These are phyloP conservation scores for Melanocharis versteri DNA, from an alignment of 2,113 vertebrate species.

Conservation along the genomic window DNA sequence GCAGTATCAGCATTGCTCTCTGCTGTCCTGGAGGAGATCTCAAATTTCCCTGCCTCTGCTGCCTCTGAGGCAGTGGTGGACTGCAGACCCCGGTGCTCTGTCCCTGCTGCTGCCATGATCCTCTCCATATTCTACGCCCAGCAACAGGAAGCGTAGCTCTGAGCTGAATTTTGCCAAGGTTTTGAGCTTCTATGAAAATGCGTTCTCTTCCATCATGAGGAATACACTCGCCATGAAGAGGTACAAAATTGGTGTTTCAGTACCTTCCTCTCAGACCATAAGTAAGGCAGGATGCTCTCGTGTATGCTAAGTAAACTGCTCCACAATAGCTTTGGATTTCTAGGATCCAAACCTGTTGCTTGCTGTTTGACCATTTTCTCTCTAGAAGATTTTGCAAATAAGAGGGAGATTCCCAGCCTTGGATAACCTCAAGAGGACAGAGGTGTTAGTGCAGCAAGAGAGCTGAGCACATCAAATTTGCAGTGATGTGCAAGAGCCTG, in stretches of 20 bases:
- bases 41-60: fast-evolving
- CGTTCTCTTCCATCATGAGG: background rate
- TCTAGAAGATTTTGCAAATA: background rate
- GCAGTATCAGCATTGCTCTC: background rate
- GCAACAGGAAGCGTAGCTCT: background rate
- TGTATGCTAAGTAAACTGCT: background rate
- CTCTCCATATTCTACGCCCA: fast-evolving
- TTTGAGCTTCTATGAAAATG: background rate
- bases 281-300: background rate
- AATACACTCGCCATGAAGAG: background rate
- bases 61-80: background rate
- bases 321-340: background rate
- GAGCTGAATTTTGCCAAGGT: background rate
- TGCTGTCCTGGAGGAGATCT: background rate
- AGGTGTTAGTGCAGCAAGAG: background rate
- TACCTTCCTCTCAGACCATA: background rate
- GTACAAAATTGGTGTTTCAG: background rate
- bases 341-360: background rate
- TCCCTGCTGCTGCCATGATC: fast-evolving
- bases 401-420: background rate
- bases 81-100: fast-evolving
- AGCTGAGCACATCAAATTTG: background rate
- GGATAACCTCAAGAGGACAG: background rate
- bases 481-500: fast-evolving
- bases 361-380: background rate